These are phyloP conservation scores for Plusia festucae DNA, from an alignment of 2,888 invertebrate species.

Conservation along the genomic window DNA sequence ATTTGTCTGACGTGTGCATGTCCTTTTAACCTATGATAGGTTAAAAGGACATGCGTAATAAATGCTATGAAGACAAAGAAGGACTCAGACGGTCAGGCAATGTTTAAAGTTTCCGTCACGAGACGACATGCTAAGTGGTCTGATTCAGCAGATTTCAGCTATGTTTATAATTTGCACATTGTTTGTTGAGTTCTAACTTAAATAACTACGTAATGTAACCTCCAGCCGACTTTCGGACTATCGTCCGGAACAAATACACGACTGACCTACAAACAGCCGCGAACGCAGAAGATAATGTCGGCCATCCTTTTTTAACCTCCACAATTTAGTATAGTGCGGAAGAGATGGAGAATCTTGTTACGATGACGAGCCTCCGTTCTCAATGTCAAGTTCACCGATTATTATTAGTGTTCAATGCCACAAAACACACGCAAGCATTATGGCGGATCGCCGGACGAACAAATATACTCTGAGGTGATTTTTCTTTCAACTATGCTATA, in stretches of 20 bases:
- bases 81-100: slow-evolving; percentile 43
- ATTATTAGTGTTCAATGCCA: slow-evolving; percentile 89
- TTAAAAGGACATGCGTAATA: slow-evolving; percentile 22
- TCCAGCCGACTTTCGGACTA: slow-evolving; percentile 89
- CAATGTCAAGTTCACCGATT: slow-evolving; percentile 90
- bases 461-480: slow-evolving; percentile 63
- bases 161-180: slow-evolving; percentile 65
- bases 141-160: slow-evolving; percentile 56
- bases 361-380: slow-evolving; percentile 88
- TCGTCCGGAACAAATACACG: slow-evolving; percentile 88
- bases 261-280: slow-evolving; percentile 88
- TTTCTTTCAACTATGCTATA: slow-evolving; percentile 55
- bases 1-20: slow-evolving; percentile 5
- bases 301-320: slow-evolving; percentile 78
- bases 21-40: slow-evolving; percentile 11
- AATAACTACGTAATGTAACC: slow-evolving; percentile 85
- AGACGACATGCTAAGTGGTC: slow-evolving; percentile 57
- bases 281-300: slow-evolving; percentile 80
- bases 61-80: slow-evolving; percentile 46
- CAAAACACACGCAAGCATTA: slow-evolving; percentile 84
- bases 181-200: slow-evolving; percentile 73
- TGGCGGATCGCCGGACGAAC: slow-evolving; percentile 73
- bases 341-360: slow-evolving; percentile 81
- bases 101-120: slow-evolving; percentile 41
- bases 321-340: slow-evolving; percentile 66